Conservation (phyloP, 2,888 invertebrate species). For the Elysia crispata region DNA sequence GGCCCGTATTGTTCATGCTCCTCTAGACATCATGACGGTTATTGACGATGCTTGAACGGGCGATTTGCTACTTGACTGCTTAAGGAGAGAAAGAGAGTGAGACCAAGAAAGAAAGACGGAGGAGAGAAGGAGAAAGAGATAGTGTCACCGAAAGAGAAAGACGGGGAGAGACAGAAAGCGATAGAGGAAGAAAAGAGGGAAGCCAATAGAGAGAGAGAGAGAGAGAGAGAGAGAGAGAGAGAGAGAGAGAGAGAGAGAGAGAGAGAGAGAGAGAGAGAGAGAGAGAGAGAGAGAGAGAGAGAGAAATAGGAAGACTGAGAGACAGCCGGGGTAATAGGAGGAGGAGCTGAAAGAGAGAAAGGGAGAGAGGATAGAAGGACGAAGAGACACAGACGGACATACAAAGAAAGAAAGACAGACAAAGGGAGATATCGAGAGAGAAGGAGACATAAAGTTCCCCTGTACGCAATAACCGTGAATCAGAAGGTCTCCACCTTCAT, state of each 20-base stretch:
- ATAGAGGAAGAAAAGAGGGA: neutral
- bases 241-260: constrained; percentile 15
- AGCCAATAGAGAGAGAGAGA: constrained; percentile 12
- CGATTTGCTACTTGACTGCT: neutral
- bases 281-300: constrained; percentile 11
- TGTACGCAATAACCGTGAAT: no score
- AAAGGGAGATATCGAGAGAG: neutral
- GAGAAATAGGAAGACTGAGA: neutral
- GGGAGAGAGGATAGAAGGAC: constrained; percentile 12
- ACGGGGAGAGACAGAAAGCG: neutral
- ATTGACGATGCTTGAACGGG: neutral
- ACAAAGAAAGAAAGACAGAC: neutral
- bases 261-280: constrained; percentile 22
- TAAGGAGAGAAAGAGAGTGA: neutral
- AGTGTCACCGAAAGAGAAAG: neutral
- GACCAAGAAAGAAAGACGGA: neutral
- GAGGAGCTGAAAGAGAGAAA: constrained; percentile 18
- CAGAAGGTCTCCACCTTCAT: no score
- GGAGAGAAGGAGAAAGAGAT: neutral
- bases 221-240: constrained; percentile 20
- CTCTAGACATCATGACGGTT: neutral
- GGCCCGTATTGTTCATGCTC: neutral
- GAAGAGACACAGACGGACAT: neutral
- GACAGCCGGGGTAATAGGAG: neutral
- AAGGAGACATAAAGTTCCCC: constrained; percentile 21